phyloP scores from a whole-genome alignment of 2,797 vertebrate species.

The Parauchenoglanis ngamensis region DNA sequence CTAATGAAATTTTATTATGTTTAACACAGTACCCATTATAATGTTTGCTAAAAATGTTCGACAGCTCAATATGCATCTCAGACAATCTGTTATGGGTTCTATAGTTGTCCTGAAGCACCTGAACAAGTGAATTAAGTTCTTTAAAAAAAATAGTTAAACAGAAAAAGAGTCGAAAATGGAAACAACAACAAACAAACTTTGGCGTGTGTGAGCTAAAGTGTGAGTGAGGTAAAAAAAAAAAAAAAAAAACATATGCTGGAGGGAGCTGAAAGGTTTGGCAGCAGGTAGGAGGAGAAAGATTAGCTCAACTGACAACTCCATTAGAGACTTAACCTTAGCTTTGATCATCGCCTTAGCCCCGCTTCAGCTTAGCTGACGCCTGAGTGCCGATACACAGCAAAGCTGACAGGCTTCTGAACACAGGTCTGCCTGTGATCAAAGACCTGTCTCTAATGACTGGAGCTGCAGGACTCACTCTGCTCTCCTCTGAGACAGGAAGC shows the following conservation, averaged over 20 bases:
- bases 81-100: background rate
- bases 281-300: slow-evolving; percentile 70
- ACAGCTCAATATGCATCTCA: background rate
- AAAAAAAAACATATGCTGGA: slow-evolving; percentile 43
- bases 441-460: slow-evolving; percentile 63
- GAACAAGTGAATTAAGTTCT: background rate
- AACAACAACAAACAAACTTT: slow-evolving; percentile 1
- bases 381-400: slow-evolving; percentile 66
- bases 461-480: slow-evolving; percentile 50
- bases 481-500: slow-evolving; percentile 49
- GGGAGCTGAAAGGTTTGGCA: slow-evolving; percentile 65
- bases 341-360: slow-evolving; percentile 78
- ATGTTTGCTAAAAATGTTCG: background rate
- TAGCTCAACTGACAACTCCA: slow-evolving; percentile 77
- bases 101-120: background rate
- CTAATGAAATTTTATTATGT: background rate
- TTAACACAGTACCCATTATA: slow-evolving; percentile 1
- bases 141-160: background rate
- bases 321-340: slow-evolving; percentile 80
- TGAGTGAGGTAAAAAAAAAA: slow-evolving; percentile 6
- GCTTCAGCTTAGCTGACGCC: slow-evolving; percentile 56
- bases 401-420: slow-evolving; percentile 73
- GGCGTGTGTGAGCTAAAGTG: background rate
- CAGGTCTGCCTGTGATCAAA: slow-evolving; percentile 74
- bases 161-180: background rate